Percentiles rank a stretch among this genome's conserved stretches.
These are phyloP conservation scores for Lonchura striata DNA, from an alignment of 2,113 vertebrate species.

Conservation along the genomic window DNA sequence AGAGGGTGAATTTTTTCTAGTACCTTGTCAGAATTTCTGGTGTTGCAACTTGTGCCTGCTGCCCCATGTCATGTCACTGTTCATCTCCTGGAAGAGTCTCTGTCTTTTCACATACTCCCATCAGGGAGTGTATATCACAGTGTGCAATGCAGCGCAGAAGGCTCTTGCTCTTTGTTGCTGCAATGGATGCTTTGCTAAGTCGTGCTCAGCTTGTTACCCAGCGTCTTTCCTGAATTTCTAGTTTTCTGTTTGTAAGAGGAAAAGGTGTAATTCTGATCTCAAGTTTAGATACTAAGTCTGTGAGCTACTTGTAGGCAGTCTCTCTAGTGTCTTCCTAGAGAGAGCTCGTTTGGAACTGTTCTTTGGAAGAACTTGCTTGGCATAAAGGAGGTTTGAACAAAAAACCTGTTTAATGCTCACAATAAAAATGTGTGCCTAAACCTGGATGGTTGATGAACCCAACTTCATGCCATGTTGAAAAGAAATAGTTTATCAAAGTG, in stretches of 20 bases:
- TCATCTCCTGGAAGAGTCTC: neutral
- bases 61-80: neutral
- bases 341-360: neutral
- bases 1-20: neutral
- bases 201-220: neutral
- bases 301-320: neutral
- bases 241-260: neutral
- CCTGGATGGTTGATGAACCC: neutral
- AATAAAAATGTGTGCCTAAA: neutral
- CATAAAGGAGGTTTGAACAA: neutral
- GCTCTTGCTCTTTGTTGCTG: accelerated
- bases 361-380: neutral
- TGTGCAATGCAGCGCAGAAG: neutral
- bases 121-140: neutral
- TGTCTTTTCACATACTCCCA: neutral
- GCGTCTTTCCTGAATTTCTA: neutral
- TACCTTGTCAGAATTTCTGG: neutral
- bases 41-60: neutral
- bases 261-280: neutral
- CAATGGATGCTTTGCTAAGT: neutral
- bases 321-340: neutral
- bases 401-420: neutral
- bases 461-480: neutral
- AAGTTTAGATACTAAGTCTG: neutral
- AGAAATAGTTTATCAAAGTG: slow-evolving; percentile 19